Base-by-base conservation (phyloP, 2,888 invertebrate genomes). In the Diaperis boleti region DNA sequence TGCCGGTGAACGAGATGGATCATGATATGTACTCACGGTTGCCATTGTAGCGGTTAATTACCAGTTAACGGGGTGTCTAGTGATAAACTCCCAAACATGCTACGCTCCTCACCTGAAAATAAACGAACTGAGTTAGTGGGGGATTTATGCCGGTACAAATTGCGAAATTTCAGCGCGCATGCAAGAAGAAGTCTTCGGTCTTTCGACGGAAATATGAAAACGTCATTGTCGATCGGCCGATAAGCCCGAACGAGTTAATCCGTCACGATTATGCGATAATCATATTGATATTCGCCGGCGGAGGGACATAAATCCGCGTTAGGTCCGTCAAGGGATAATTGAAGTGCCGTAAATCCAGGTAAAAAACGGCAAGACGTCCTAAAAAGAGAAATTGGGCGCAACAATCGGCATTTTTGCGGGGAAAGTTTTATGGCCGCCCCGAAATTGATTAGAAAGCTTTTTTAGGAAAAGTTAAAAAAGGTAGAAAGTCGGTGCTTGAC, bases 31-130 rank as follows among this genome's bases (percentile, higher is more conserved):
- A 80, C 80, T 80, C 80, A 79, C 80, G 72, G 74, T 72, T 74
- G 72, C 76, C 72, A 77, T 78, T 76, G 76, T 76, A 75, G 74
- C 71, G 74, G 77, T 79, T 80, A 79, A 80, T 79, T 79, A 78
- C 75, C 75, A 76, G 70, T 72, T 76, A 76, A 74, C 74, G 71
- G 73, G 74, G 74, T 73, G 72, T 69, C 68, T 71, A 69, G 68
- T 64, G 69, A 72, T 75, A 74, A 74, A 74, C 72, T 72, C 65
- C 70, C 69, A 66, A 74, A 72, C 68, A 67, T 67, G 67, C 62
- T 71, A 69, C 67, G 68, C 64, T 72, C 69, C 78, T 79, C 76
- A 79, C 79, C 78, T 79, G 76, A 65, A 78, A 76, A 74, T 68
- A 73, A 72, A 75, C 69, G 68, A 68, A 68, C 64, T 62, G 61